Conservation (phyloP, 2,797 vertebrate species). For the Anomalospiza imberbis region DNA sequence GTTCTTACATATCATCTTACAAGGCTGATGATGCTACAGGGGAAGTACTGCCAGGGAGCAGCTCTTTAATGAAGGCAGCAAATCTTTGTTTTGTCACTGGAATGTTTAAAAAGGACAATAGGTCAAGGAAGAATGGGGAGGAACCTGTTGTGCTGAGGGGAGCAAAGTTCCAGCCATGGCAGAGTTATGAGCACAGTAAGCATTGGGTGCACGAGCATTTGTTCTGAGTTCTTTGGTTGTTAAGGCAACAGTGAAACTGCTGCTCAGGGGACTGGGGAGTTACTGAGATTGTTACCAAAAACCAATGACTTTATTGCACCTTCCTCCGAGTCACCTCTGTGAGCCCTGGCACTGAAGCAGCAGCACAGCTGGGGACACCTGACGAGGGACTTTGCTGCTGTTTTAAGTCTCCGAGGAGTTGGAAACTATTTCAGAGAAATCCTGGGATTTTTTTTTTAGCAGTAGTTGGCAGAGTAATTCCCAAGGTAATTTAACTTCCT, state of each 20-base stretch:
- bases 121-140: not conserved
- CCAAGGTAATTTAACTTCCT: not conserved
- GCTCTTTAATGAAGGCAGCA: not conserved
- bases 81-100: not conserved
- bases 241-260: not conserved
- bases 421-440: not conserved
- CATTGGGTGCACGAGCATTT: fast-evolving
- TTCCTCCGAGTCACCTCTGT: not conserved
- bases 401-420: not conserved
- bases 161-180: not conserved
- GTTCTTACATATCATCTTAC: not conserved
- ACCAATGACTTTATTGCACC: not conserved
- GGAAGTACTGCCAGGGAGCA: not conserved
- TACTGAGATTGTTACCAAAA: not conserved
- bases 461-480: not conserved
- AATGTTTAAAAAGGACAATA: not conserved
- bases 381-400: fast-evolving
- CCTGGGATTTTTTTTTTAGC: not conserved
- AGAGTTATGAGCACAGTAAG: fast-evolving
- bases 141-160: not conserved
- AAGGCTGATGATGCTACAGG: not conserved
- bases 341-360: not conserved
- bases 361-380: fast-evolving
- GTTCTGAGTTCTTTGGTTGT: not conserved
- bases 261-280: not conserved